phyloP scores from a whole-genome alignment of 2,888 invertebrate species.

The Dryobota labecula region DNA sequence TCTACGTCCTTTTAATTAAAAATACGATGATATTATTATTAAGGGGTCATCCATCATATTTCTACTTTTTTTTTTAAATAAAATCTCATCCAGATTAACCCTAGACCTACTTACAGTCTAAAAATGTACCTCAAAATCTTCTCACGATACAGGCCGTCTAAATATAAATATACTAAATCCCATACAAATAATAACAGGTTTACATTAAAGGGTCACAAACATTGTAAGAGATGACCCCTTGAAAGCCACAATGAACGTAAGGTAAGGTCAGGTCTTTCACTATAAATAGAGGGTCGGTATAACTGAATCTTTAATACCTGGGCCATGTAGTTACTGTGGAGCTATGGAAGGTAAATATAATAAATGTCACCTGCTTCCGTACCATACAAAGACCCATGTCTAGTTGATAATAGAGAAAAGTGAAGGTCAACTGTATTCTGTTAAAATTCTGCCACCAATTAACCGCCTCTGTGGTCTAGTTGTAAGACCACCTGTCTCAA shows the following conservation, averaged over 20 bases:
- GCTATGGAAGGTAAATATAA: constrained; percentile 16
- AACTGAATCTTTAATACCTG: neutral
- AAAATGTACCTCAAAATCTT: constrained; percentile 21
- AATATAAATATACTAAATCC: constrained; percentile 26
- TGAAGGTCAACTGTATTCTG: neutral
- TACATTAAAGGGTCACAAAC: constrained; percentile 27
- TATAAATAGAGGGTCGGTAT: constrained; percentile 18
- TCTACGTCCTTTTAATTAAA: too few species aligned
- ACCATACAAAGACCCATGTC: constrained; percentile 15
- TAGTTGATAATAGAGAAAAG: constrained; percentile 13
- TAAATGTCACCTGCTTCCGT: constrained; percentile 30
- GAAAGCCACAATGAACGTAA: constrained; percentile 35
- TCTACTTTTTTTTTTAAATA: too few species aligned
- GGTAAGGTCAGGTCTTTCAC: constrained; percentile 53
- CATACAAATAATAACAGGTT: constrained; percentile 26
- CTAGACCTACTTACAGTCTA: neutral
- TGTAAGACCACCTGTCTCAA: too few species aligned
- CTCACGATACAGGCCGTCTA: constrained; percentile 39
- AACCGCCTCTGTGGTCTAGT: too few species aligned
- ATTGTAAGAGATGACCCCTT: constrained; percentile 42
- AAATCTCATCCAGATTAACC: neutral
- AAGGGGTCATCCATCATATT: too few species aligned
- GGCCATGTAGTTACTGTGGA: constrained; percentile 4
- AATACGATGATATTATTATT: too few species aligned
- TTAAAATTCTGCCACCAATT: too few species aligned